These are phyloP conservation scores for Gastracanthus pulcherrimus DNA, from an alignment of 2,888 invertebrate genomes.

Conservation along the genomic window DNA sequence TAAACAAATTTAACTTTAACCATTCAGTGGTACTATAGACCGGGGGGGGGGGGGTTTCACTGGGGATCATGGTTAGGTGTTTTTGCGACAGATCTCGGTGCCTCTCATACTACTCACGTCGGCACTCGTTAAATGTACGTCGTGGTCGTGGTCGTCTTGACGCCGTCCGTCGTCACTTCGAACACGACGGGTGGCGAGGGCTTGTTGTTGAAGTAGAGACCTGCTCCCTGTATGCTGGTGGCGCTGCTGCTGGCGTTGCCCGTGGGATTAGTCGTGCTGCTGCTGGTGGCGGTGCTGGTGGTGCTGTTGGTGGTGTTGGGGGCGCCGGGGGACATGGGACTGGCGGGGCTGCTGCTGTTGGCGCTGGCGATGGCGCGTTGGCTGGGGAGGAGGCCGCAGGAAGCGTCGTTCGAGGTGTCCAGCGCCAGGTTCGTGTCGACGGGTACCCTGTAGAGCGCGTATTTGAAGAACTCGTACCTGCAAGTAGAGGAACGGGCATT, in stretches of 20 bases:
- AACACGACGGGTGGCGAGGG: constrained; percentile 71
- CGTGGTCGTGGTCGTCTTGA: constrained; percentile 59
- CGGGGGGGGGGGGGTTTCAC: too few relatives aligned
- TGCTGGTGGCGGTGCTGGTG: constrained; percentile 30
- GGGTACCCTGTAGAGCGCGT: constrained; percentile 66
- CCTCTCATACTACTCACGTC: too few relatives aligned
- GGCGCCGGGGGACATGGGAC: too few relatives aligned
- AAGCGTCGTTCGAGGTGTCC: constrained; percentile 41
- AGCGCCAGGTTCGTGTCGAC: constrained; percentile 48
- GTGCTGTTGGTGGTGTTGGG: neutral
- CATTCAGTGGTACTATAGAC: too few relatives aligned
- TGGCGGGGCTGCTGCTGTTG: neutral
- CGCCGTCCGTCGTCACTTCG: constrained; percentile 72
- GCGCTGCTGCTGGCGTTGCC: neutral
- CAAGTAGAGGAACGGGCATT: constrained; percentile 46
- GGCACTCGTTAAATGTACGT: constrained; percentile 37
- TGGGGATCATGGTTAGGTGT: too few relatives aligned
- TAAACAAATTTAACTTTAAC: too few relatives aligned
- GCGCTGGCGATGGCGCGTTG: neutral
- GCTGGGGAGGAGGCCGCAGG: constrained; percentile 2
- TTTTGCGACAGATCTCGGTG: too few relatives aligned
- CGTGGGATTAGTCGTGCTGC: too few relatives aligned
- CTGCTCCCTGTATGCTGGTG: constrained; percentile 69
- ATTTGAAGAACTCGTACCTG: constrained; percentile 75
- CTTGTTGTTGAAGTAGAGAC: constrained; percentile 70